Evolutionary conservation across 1,140 invertebrate genomes (phyloP).

Genomic region (Hydropsyche tenuis): DNA sequence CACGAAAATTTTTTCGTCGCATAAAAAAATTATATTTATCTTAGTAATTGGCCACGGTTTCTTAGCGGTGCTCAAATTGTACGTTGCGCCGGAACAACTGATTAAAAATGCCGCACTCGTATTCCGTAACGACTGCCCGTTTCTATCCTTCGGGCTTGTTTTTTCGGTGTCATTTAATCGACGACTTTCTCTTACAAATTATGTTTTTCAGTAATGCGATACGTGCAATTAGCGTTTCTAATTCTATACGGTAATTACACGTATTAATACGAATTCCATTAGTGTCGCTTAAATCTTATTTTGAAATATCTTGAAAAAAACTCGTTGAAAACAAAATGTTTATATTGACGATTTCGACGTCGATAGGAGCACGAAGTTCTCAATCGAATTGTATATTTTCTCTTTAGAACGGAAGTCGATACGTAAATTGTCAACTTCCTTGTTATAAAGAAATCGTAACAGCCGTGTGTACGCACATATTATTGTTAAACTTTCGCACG

Average conservation of each 20-base stretch:
- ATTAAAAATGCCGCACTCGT: background rate
- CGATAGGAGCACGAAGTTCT: too few species aligned
- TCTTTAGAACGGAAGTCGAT: background rate
- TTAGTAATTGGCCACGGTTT: slow-evolving; percentile 4
- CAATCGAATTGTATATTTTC: background rate
- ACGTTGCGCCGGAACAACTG: slow-evolving; percentile 3
- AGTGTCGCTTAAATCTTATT: too few species aligned
- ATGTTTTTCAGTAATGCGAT: background rate
- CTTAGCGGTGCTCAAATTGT: background rate
- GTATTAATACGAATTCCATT: too few species aligned
- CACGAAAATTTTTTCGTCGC: background rate
- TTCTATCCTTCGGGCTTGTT: slow-evolving; percentile 19
- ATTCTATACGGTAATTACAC: too few species aligned
- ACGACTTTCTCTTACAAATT: slow-evolving; percentile 7
- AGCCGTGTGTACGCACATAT: background rate
- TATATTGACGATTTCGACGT: too few species aligned
- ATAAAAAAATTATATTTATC: slow-evolving; percentile 6
- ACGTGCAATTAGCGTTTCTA: background rate
- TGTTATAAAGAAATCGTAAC: slow-evolving; percentile 10
- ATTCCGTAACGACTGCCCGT: slow-evolving; percentile 5
- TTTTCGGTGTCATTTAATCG: slow-evolving; percentile 13
- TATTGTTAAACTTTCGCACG: slow-evolving; percentile 3
- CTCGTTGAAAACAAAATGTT: too few species aligned
- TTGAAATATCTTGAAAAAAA: too few species aligned
- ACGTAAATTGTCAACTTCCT: slow-evolving; percentile 20